These are phyloP conservation scores for Atrichornis clamosus DNA, from an alignment of 2,113 vertebrate genomes.

Conservation along the genomic window DNA sequence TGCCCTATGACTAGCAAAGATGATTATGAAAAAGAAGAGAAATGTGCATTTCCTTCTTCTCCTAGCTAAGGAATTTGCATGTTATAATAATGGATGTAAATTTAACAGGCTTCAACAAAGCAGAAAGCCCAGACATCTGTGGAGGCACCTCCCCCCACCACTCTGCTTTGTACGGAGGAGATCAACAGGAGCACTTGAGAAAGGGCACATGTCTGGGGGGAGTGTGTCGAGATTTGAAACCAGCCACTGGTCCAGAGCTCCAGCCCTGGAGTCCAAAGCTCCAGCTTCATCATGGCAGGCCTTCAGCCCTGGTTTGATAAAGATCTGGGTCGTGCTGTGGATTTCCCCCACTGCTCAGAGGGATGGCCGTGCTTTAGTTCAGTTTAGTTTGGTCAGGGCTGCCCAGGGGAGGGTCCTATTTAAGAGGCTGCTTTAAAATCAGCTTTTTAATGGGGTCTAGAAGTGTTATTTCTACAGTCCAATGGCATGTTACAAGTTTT, in stretches of 20 bases:
- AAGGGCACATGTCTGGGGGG: not conserved
- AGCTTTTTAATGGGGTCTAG: not conserved
- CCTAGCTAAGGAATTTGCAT: conserved; percentile 18
- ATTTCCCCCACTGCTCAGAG: not conserved
- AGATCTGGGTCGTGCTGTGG: rapidly evolving
- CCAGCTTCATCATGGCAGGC: not conserved
- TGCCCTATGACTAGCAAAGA: conserved; percentile 39
- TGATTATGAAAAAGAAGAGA: not conserved
- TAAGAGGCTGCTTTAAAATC: not conserved
- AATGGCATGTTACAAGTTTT: not conserved
- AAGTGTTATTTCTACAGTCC: not conserved
- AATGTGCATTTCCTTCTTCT: conserved; percentile 1
- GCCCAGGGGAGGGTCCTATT: not conserved
- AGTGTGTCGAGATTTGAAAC: not conserved
- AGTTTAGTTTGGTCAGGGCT: not conserved
- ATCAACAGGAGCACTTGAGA: not conserved
- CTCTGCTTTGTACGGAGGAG: not conserved
- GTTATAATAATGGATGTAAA: not conserved
- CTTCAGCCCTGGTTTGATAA: not conserved
- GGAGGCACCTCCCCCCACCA: not conserved
- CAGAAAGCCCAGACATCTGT: not conserved
- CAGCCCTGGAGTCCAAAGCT: not conserved
- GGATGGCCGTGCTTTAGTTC: not conserved
- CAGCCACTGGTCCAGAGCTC: not conserved
- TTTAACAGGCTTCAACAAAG: not conserved